Conservation (phyloP, 2,888 invertebrate genomes). For the Trimorus sp. region DNA sequence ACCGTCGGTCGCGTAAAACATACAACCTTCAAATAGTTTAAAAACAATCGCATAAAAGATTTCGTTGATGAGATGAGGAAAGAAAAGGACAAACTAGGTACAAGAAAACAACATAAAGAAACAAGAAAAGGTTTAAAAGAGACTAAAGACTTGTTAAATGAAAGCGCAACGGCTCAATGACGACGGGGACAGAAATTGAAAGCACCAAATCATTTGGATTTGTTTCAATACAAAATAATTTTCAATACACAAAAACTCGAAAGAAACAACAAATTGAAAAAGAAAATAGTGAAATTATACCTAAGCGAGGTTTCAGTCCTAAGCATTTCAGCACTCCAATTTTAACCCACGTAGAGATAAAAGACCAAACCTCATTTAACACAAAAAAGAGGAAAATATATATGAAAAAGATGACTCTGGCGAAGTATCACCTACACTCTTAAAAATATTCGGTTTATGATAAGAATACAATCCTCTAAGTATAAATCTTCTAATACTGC, state of each 20-base stretch:
- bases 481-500: too few relatives aligned
- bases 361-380: too few relatives aligned
- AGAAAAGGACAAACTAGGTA: not conserved
- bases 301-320: not conserved
- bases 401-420: too few relatives aligned
- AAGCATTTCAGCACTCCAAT: too few relatives aligned
- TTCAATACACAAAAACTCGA: not conserved
- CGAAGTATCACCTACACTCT: too few relatives aligned
- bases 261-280: not conserved
- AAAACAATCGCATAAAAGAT: conserved; percentile 8
- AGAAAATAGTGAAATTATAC: not conserved
- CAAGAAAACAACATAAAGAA: not conserved
- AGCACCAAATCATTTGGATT: conserved; percentile 25
- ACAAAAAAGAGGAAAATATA: too few relatives aligned
- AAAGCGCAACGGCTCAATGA: conserved; percentile 18
- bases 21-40: not conserved
- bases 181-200: conserved; percentile 3
- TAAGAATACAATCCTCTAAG: too few relatives aligned
- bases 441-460: too few relatives aligned
- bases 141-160: conserved; percentile 1
- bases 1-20: too few relatives aligned
- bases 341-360: too few relatives aligned
- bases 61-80: conserved; percentile 11
- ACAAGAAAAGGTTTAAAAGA: too few relatives aligned
- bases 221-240: conserved; percentile 8